A percentile compares a stretch with the other conserved stretches of the same genome.
Evolutionary conservation across 2,113 vertebrate species (phyloP).

Genomic region (Eleginops maclovinus): DNA sequence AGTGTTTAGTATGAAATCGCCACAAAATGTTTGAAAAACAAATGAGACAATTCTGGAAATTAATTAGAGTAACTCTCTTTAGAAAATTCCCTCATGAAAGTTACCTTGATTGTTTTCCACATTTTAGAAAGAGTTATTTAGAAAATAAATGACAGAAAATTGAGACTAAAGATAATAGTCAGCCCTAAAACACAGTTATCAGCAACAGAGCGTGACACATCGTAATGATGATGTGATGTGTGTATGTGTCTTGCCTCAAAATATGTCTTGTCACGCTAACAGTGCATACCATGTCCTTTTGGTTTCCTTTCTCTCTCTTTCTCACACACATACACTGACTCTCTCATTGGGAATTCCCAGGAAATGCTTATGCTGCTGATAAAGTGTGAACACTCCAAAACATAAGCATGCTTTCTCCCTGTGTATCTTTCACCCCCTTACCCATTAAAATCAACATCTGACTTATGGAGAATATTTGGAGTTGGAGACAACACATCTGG

Average conservation of each 20-base stretch:
- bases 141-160: too few species aligned
- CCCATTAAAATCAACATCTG: conserved; percentile 30
- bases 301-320: conserved; percentile 47
- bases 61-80: too few species aligned
- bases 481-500: not conserved
- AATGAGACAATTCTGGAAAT: too few species aligned
- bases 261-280: conserved; percentile 56
- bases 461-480: conserved; percentile 4
- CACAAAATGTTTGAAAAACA: too few species aligned
- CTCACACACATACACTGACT: conserved; percentile 27
- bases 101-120: too few species aligned
- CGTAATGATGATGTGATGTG: not conserved
- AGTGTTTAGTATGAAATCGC: too few species aligned
- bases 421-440: conserved; percentile 5
- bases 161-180: too few species aligned
- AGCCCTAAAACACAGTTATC: too few species aligned
- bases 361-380: conserved; percentile 60
- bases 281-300: conserved; percentile 41
- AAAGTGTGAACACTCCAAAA: conserved; percentile 59
- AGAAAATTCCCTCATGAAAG: too few species aligned
- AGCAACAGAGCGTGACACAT: too few species aligned
- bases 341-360: conserved; percentile 72
- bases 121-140: too few species aligned
- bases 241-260: conserved; percentile 1
- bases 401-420: conserved; percentile 17